A percentile compares a stretch with the other conserved stretches of the same genome.
Conservation (phyloP, 2,797 vertebrate species). For the Enteromius trimaculatus region DNA sequence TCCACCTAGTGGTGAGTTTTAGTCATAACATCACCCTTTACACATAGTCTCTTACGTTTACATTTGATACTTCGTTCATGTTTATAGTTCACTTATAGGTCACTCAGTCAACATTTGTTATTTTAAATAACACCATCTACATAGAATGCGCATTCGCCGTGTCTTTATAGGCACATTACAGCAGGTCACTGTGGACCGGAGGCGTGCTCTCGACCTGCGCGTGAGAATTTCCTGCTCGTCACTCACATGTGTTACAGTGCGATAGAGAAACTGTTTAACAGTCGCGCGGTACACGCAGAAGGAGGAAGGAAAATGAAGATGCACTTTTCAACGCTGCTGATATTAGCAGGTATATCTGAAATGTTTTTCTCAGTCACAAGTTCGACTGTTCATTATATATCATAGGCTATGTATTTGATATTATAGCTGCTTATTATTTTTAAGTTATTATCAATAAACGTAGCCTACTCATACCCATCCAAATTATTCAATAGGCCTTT, state of each 20-base stretch:
- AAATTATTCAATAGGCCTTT: not conserved
- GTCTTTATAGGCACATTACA: not conserved
- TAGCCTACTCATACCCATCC: not conserved
- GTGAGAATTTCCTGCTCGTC: not conserved
- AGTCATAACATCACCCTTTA: not conserved
- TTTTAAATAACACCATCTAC: not conserved
- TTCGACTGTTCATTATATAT: not conserved
- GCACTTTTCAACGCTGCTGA: not conserved
- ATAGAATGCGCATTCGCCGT: not conserved
- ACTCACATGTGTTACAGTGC: not conserved
- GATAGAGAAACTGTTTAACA: slow-evolving; percentile 23
- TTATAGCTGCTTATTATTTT: not conserved
- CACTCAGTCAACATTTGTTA: not conserved
- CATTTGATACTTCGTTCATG: not conserved
- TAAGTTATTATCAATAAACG: not conserved
- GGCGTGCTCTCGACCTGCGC: slow-evolving; percentile 5
- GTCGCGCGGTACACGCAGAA: not conserved
- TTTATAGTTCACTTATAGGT: not conserved
- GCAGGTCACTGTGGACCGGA: not conserved
- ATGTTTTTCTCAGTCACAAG: not conserved
- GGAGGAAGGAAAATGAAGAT: slow-evolving; percentile 18
- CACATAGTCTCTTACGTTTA: not conserved
- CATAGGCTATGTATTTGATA: not conserved
- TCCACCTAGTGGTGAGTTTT: not conserved
- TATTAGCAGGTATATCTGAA: slow-evolving; percentile 24